Base-by-base conservation (phyloP, 2,797 vertebrate species). In the Champsocephalus esox region DNA sequence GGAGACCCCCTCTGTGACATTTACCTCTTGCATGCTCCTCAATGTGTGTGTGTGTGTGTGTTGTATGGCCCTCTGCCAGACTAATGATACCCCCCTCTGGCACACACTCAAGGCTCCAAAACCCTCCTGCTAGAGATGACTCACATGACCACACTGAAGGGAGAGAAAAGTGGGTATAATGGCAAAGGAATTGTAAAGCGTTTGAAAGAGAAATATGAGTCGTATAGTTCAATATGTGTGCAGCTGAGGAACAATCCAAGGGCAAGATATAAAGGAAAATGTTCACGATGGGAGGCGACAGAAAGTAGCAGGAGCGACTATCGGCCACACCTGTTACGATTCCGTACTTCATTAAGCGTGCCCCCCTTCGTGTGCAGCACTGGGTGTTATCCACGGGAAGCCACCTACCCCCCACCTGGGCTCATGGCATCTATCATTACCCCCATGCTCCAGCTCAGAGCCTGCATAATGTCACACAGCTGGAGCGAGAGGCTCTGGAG, bases 1-100 rank as follows among this genome's bases (percentile, higher is more conserved):
- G 91, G 93, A 95, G 91, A n/a, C 84, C 89, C 90, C 79, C 84
- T 80, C 83, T 80, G 79, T 93, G 91, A 91, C 92, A 94, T 91
- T 93, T 91, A 87, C 79, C 64, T 87, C 86, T 3, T 73, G 89
- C 78, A 3, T 65, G 65, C 75, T 74, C 79, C 70, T 87, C 76
- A 6, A 14, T 61, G 67, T 73, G 52, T 79, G 52, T 52, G 49
- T 77, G 28, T 21, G 21, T 24, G 24, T 24, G 21, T 21, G 21
- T 21, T 32, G 82, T 77, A 77, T 59, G 79, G 87, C 79, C 73
- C 67, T 62, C 1, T 57, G 74, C 83, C 83, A 88, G 73, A 19
- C 86, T 88, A 93, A 93, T 87, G 91, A 91, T 80, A 44, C 70
- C 67, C 77, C 81, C 84, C 82, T 44, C 70, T 79, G 61, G 34